Evolutionary conservation across 2,888 invertebrate genomes (phyloP).

Genomic region (Nemotelus pantherinus): DNA sequence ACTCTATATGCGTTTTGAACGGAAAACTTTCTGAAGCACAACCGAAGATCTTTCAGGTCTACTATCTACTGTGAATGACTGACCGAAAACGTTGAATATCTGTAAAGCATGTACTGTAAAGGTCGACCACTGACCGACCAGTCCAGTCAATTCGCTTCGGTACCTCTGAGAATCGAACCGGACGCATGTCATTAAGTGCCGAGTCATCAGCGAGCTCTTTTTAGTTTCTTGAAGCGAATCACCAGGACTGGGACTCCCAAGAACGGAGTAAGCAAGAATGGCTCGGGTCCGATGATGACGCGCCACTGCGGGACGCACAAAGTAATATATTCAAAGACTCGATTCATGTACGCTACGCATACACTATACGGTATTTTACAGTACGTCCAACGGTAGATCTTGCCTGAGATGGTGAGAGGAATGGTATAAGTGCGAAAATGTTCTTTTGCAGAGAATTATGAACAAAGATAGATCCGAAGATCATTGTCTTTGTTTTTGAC

Average conservation of each 20-base stretch:
- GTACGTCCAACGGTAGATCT: conserved; percentile 34
- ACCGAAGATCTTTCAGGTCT: neutral
- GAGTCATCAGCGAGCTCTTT: conserved; percentile 5
- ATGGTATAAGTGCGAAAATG: neutral
- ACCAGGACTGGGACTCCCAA: neutral
- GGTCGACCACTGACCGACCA: too few relatives aligned
- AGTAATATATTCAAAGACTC: neutral
- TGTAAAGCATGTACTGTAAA: too few relatives aligned
- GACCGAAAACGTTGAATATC: neutral
- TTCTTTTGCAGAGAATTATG: neutral
- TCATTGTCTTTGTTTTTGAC: neutral
- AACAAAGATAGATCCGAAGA: neutral
- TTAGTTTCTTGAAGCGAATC: neutral
- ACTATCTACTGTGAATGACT: neutral
- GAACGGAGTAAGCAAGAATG: too few relatives aligned
- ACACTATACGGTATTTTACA: conserved; percentile 40
- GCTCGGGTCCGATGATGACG: neutral
- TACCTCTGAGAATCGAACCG: neutral
- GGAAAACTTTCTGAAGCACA: too few relatives aligned
- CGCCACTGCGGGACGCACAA: neutral
- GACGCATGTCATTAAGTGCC: conserved; percentile 18
- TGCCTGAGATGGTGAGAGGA: neutral
- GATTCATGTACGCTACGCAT: neutral
- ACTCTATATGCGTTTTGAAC: too few relatives aligned
- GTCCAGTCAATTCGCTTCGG: too few relatives aligned